Percentiles rank a stretch among this genome's conserved stretches.
phyloP scores from a whole-genome alignment of 30 jellyfish, hydroid and myxozoan genomes.

The Aurelia sp. region DNA sequence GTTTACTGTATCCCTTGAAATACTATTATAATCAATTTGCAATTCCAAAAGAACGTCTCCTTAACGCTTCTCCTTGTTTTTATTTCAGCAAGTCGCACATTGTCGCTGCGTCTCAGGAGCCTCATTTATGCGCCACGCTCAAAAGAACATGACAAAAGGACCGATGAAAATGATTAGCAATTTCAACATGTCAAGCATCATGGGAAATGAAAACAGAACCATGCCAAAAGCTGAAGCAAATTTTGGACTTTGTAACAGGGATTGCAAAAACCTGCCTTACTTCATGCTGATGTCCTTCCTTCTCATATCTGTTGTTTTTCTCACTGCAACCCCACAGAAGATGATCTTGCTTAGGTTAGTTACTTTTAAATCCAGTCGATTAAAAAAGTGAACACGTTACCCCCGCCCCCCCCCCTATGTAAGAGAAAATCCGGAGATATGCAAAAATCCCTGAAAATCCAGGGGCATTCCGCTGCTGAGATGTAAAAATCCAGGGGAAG shows the following conservation, averaged over 20 bases:
- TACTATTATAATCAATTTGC: too few relatives aligned
- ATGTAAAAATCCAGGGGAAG: too few relatives aligned
- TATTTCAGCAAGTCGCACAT: constrained; percentile 4
- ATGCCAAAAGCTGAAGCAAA: constrained; percentile 56
- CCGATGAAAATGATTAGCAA: too few relatives aligned
- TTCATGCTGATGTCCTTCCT: constrained; percentile 44
- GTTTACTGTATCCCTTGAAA: too few relatives aligned
- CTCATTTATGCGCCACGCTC: neutral
- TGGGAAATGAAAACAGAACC: neutral
- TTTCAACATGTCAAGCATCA: too few relatives aligned
- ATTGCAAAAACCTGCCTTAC: constrained; percentile 72
- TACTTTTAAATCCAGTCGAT: neutral
- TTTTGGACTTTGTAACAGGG: constrained; percentile 87
- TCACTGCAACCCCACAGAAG: constrained; percentile 87
- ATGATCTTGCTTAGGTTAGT: constrained; percentile 82
- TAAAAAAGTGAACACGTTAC: too few relatives aligned
- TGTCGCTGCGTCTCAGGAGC: constrained; percentile 41
- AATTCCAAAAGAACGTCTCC: too few relatives aligned
- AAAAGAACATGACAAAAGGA: neutral
- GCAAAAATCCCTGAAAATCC: too few relatives aligned
- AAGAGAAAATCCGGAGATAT: too few relatives aligned
- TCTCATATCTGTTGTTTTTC: constrained; percentile 34
- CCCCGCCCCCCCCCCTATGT: too few relatives aligned
- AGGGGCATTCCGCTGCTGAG: too few relatives aligned
- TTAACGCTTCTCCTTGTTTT: neutral